Evolutionary conservation across 2,888 invertebrate species (phyloP), one percentile per base, ranked within the genome.

Genomic region (Amaurobius ferox): DNA sequence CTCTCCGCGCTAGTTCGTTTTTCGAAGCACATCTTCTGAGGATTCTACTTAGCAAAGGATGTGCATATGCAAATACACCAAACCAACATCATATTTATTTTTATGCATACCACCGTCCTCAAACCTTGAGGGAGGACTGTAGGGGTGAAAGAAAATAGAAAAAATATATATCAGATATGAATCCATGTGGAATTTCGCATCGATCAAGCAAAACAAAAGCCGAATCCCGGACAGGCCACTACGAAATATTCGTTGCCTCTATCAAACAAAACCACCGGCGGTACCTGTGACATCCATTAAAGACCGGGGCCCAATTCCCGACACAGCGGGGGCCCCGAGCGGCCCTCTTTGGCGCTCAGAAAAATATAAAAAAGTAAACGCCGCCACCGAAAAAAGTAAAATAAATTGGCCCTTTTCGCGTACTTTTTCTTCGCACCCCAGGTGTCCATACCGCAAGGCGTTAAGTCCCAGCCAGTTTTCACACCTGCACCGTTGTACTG

Each of bases 221-320:
- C 26, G 67, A 61, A 23, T 23, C 55, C 11, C n/a, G 26, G 30
- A 32, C 64, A 32, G 32, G 64, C 64, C 26, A 30, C 40, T 9
- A 68, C 68, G 39, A 39, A 68, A 68, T 68, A 30, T 39, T 68
- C 68, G 1, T 40, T 39, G 30, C 39, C 26, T 30, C 68, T 32
- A 55, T 61, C 72, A 44, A 72, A 55, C 73, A 73, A 79, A 68
- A 73, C 48, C 73, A 61, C 55, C 26, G 29, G 29, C 70, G 81
- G 83, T 71, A 39, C 64, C 48, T 83, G 83, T 77, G 83, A 83
- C 83, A 83, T 68, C 77, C 76, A 77, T 83, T 83, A 77, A 83
- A 83, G 83, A 83, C 77, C 83, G 66, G 77, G 83, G 83, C 83
- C 83, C 83, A 83, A 83, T 83, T 83, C 83, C 83, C 77, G 71